Conservation (phyloP, 2,797 vertebrate genomes). For the Mionectes olivaceus region DNA sequence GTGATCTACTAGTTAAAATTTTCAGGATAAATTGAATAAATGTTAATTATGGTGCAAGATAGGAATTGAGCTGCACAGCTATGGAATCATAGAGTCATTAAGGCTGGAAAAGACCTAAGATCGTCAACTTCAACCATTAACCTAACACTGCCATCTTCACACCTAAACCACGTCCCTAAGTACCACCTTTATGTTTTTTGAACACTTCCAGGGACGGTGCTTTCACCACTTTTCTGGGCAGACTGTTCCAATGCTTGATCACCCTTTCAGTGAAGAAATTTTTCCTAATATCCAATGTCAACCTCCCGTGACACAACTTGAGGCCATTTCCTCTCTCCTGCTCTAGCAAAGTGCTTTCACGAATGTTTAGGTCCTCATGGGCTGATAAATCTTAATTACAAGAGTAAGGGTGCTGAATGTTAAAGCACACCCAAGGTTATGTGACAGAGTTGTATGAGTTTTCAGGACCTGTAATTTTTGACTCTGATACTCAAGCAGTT, state of each 20-base stretch:
- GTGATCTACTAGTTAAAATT: neutral
- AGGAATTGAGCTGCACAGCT: neutral
- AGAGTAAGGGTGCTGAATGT: neutral
- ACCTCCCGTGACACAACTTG: neutral
- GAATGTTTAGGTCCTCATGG: neutral
- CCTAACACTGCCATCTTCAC: accelerated
- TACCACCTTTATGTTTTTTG: neutral
- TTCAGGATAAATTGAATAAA: neutral
- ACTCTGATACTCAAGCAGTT: neutral
- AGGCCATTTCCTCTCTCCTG: neutral
- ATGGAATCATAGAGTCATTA: neutral
- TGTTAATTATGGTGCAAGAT: neutral
- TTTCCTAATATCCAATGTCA: neutral
- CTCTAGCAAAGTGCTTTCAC: neutral
- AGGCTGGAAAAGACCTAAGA: neutral
- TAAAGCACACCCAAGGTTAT: neutral
- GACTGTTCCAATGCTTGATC: neutral
- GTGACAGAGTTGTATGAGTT: neutral
- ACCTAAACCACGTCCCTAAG: neutral
- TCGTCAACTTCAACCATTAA: neutral
- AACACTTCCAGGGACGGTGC: neutral
- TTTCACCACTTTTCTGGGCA: neutral
- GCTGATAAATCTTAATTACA: neutral
- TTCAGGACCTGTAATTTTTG: neutral
- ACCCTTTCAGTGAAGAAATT: neutral